These are phyloP conservation scores for Trypoxylus dichotomus DNA, from an alignment of 1,140 invertebrate species.

Conservation along the genomic window DNA sequence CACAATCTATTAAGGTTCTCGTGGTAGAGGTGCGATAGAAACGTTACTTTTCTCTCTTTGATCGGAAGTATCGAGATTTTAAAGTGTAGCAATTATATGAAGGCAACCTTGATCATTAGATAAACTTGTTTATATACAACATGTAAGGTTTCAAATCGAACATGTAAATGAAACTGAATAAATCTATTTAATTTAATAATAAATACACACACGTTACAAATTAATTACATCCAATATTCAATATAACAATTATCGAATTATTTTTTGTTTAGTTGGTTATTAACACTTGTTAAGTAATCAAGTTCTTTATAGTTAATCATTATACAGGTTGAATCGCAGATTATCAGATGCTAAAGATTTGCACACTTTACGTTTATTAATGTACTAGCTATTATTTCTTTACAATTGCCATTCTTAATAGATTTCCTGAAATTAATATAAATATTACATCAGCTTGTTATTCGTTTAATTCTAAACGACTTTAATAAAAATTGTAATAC, in stretches of 20 bases:
- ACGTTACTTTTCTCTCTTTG: neutral
- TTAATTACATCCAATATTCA: slow-evolving; percentile 21
- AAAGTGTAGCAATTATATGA: slow-evolving; percentile 9
- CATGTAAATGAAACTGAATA: neutral
- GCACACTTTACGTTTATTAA: too few relatives aligned
- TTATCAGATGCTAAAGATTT: neutral
- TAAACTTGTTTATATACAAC: slow-evolving; percentile 4
- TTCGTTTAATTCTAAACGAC: too few relatives aligned
- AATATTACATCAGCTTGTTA: too few relatives aligned
- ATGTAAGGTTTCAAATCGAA: slow-evolving; percentile 4
- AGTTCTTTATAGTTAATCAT: neutral
- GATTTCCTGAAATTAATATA: too few relatives aligned
- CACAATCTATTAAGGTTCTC: slow-evolving; percentile 29
- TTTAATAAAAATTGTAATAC: too few relatives aligned
- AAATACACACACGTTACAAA: neutral
- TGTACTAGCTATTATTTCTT: too few relatives aligned
- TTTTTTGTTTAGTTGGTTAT: neutral
- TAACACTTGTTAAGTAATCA: slow-evolving; percentile 4
- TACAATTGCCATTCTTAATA: too few relatives aligned
- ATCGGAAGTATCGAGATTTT: neutral
- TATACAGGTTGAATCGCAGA: neutral
- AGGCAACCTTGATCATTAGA: slow-evolving; percentile 11
- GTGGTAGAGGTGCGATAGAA: slow-evolving; percentile 25
- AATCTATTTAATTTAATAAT: neutral
- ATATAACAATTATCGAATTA: slow-evolving; percentile 22